Conservation (phyloP, 2,888 invertebrate genomes). For the Drosophila sordidapex region DNA sequence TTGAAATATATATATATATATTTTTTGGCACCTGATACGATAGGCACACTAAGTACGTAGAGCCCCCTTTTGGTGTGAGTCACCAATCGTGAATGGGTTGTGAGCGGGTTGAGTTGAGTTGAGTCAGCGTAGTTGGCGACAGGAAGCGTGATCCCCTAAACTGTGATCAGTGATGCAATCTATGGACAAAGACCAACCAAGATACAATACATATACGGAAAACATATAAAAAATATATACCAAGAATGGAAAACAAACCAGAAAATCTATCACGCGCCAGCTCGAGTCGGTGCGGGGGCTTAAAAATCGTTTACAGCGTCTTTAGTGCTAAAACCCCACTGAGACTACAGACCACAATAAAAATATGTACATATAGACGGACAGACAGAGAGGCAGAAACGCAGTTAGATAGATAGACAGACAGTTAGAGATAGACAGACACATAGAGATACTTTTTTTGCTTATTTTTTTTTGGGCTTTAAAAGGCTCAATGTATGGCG, state of each 20-base stretch:
- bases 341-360: constrained; percentile 34
- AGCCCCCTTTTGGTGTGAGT: constrained; percentile 28
- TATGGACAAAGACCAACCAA: constrained; percentile 29
- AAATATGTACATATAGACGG: neutral
- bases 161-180: constrained; percentile 51
- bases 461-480: constrained; percentile 25
- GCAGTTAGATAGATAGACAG: constrained; percentile 15
- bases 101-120: constrained; percentile 7
- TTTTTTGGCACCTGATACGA: constrained; percentile 53
- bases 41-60: constrained; percentile 8
- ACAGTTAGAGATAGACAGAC: constrained; percentile 7
- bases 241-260: neutral
- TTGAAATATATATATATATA: neutral
- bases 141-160: constrained; percentile 51
- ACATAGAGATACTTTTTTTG: constrained; percentile 38
- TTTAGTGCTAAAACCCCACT: constrained; percentile 61
- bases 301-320: constrained; percentile 79
- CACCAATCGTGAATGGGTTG: constrained; percentile 12
- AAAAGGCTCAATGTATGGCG: constrained; percentile 43
- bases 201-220: neutral
- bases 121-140: constrained; percentile 35
- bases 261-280: constrained; percentile 63
- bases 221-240: neutral
- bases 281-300: constrained; percentile 47
- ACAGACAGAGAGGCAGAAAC: constrained; percentile 8